These are phyloP conservation scores for Yponomeuta sedellus DNA, from an alignment of 2,888 invertebrate species.

Conservation along the genomic window DNA sequence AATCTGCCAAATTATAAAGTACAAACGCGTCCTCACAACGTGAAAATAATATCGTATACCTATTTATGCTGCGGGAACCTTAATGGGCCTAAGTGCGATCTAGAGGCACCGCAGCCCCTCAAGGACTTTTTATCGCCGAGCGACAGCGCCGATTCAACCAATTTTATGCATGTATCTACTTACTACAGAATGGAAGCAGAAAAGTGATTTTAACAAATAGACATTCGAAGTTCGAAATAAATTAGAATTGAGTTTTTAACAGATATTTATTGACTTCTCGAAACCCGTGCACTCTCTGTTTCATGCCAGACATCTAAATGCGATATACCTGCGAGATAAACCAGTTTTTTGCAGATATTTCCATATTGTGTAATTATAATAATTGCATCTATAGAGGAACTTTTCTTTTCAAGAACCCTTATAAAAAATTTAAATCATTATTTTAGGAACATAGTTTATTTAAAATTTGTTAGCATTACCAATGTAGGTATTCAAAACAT, in stretches of 20 bases:
- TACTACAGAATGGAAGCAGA: neutral
- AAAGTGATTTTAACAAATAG: neutral
- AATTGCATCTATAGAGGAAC: too few species aligned
- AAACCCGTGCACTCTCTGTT: too few species aligned
- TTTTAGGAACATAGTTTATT: too few species aligned
- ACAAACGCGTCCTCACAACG: neutral
- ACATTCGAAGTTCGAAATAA: neutral
- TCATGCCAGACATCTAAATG: too few species aligned
- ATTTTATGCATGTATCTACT: neutral
- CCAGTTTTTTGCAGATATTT: too few species aligned
- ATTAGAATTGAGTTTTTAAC: neutral
- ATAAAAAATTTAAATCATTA: too few species aligned
- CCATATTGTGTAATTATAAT: too few species aligned
- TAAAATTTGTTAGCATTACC: too few species aligned
- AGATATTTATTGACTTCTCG: neutral
- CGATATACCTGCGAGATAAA: too few species aligned
- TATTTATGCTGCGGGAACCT: neutral
- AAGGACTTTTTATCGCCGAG: constrained; percentile 8
- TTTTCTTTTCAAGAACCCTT: too few species aligned
- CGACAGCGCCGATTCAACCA: constrained; percentile 7
- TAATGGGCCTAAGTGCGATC: neutral
- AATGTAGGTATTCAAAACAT: too few species aligned
- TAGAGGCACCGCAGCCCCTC: neutral
- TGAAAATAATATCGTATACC: neutral
- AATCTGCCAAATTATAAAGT: too few species aligned